Base-by-base conservation (phyloP, 2,113 vertebrate species). In the Oncorhynchus kisutch region DNA sequence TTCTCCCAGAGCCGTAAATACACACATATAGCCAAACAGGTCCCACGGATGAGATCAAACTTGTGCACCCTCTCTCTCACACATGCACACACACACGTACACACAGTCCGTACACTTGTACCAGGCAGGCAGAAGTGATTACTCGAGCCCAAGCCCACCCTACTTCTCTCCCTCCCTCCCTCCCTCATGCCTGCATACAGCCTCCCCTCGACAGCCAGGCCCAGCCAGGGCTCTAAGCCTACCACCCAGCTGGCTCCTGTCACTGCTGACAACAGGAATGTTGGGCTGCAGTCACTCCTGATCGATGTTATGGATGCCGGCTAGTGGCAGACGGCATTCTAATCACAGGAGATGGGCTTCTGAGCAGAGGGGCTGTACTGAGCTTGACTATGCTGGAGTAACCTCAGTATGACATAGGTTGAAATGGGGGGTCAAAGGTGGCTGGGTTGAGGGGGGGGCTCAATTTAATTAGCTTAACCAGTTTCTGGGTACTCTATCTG, bases 261-360 rank as follows among this genome's bases (percentile, higher is more conserved):
- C 94, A 88, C 77, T 60, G 86, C 91, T 94, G 94, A 95, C 94
- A 93, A 7, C 81, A 92, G 91, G 94, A 95, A 95, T 95, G 94
- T 39, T 79, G 66, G 7, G 85, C 84, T 82, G 69, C 86, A 54
- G 85, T 20, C 31, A 71, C 77, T 71, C 67, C 73, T 76, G 71
- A 84, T 81, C 80, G 73, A 68, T 72, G 60, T 59, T 60, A 65
- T 54, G 74, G 75, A 79, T 74, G 75, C 75, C 82, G 72, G 79
- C 75, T 76, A 78, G 76, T 22, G 77, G 60, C 70, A 54, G 71
- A 76, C 74, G 14, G 5, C 76, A 60, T 78, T 68, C n/a, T 60
- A 73, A 74, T 74, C 62, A 83, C 73, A 74, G 45, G 62, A 66
- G 64, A 75, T n/a, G 62, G 78, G 81, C 60, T 76, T 67, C 74